Evolutionary conservation across 1,140 invertebrate species (phyloP).

Genomic region (Drosophila auraria): DNA sequence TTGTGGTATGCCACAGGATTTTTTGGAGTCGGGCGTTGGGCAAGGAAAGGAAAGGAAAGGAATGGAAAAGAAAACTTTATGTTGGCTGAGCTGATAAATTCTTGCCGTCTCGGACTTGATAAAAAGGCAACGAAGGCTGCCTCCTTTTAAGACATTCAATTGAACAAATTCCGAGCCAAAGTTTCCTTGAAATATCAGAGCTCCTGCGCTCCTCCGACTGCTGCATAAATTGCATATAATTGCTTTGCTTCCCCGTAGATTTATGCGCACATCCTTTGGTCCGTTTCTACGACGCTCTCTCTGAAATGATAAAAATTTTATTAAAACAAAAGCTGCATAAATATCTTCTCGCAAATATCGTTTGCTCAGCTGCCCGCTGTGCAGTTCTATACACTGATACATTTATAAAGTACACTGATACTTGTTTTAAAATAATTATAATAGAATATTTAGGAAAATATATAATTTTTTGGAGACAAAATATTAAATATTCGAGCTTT

Average conservation of each 20-base stretch:
- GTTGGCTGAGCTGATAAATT: slow-evolving; percentile 81
- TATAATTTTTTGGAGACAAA: too few species aligned
- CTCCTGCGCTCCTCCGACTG: slow-evolving; percentile 24
- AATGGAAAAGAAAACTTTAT: slow-evolving; percentile 70
- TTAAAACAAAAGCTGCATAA: slow-evolving; percentile 82
- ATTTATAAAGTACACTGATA: not conserved
- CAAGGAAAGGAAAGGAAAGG: slow-evolving; percentile 8
- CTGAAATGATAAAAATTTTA: slow-evolving; percentile 80
- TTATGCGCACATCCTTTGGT: slow-evolving; percentile 69
- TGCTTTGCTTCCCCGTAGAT: slow-evolving; percentile 62
- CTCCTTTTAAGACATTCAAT: slow-evolving; percentile 74
- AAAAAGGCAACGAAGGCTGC: slow-evolving; percentile 61
- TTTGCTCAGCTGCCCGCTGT: slow-evolving; percentile 64
- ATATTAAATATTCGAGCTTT: not conserved
- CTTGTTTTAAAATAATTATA: not conserved
- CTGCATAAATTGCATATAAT: slow-evolving; percentile 82
- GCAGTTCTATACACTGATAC: slow-evolving; percentile 33
- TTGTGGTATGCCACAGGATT: slow-evolving; percentile 47
- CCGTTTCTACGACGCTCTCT: slow-evolving; percentile 21
- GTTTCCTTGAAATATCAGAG: slow-evolving; percentile 35
- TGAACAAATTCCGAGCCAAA: slow-evolving; percentile 72
- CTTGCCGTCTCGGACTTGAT: slow-evolving; percentile 72
- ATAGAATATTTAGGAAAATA: not conserved
- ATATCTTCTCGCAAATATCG: slow-evolving; percentile 47
- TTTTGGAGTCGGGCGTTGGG: slow-evolving; percentile 24